A percentile compares a stretch with the other conserved stretches of the same genome.
These are phyloP conservation scores for Mesopsocus fuscifrons DNA, from an alignment of 2,888 invertebrate genomes.

Conservation along the genomic window DNA sequence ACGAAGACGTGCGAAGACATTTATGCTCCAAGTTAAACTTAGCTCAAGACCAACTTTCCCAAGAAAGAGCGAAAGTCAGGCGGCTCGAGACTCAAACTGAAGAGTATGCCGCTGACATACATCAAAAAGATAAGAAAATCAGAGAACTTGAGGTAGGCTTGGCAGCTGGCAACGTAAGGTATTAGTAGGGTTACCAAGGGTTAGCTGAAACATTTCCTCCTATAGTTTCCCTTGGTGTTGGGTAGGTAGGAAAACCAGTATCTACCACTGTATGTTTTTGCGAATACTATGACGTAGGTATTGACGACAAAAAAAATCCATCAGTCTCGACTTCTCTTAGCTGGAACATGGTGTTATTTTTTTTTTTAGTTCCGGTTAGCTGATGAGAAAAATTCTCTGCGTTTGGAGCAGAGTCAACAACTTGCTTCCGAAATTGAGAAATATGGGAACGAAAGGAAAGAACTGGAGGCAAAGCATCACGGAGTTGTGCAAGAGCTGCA, in stretches of 20 bases:
- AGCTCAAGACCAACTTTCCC: neutral
- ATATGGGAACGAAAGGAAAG: neutral
- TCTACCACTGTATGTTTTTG: no score
- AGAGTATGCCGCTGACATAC: slow-evolving; percentile 17
- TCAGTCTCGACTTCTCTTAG: no score
- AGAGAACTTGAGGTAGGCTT: slow-evolving; percentile 21
- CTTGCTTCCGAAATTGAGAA: slow-evolving; percentile 5
- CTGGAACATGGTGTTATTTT: no score
- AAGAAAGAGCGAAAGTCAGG: neutral
- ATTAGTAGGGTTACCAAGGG: no score
- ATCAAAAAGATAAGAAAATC: slow-evolving; percentile 21
- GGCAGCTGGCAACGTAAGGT: no score
- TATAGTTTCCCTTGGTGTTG: no score
- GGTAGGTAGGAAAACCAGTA: no score
- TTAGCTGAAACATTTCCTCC: no score
- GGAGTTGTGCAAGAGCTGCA: slow-evolving; percentile 7
- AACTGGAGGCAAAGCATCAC: slow-evolving; percentile 3
- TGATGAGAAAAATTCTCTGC: slow-evolving; percentile 21
- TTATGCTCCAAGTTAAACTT: slow-evolving; percentile 22
- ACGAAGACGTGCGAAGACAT: slow-evolving; percentile 44
- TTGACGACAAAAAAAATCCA: slow-evolving; percentile 29
- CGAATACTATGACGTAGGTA: no score
- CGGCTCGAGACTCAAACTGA: neutral
- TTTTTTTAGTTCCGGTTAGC: slow-evolving; percentile 26
- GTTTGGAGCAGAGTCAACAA: slow-evolving; percentile 1